Base-by-base conservation (phyloP, 2,888 invertebrate genomes). In the Leptinotarsa peninsularis region DNA sequence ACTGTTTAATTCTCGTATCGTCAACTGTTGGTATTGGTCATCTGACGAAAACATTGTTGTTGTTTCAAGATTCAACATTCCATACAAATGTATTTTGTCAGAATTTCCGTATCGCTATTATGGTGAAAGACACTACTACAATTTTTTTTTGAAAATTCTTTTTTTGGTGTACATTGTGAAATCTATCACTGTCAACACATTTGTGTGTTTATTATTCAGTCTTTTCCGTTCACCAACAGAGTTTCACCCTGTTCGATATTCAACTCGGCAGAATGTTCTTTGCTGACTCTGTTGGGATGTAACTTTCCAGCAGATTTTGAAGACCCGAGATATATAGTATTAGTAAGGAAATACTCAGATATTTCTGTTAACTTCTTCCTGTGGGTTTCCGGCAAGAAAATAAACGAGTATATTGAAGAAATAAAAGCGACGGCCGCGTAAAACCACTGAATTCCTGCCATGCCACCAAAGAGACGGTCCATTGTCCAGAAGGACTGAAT, bases 401-500 rank as follows among this genome's bases (percentile, higher is more conserved):
- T 72, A 81, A 87, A 89, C 0, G 89, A 88, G 80, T 90, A 90
- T 0, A 88, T 63, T 0, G 86, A 83, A 0, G 82, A 85, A 1
- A 86, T 83, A 1, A 90, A 76, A 0, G 91, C 89, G 2, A 91
- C 84, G 0, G 83, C 88, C 0, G 90, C 90, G 80, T 91, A 91
- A 83, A 91, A 90, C 89, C 89, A 91, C 76, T 91, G 91, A 18
- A 90, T 86, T 2, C 89, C 90, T 67, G 90, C 87, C 0, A 90
- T 86, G 1, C 91, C 91, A 76, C 87, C 85, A 23, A 89, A 84
- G 10, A 85, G 68, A 7, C 79, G 72, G 23, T 84, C 80, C 54
- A 89, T 74, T 4, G 84, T 82, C 71, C 86, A 82, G 82, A 91
- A 92, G 74, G 88, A 88, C 80, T 91, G 91, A 1, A 92, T 88